Evolutionary conservation across 1,140 invertebrate species (phyloP).

Genomic region (Artemia franciscana): DNA sequence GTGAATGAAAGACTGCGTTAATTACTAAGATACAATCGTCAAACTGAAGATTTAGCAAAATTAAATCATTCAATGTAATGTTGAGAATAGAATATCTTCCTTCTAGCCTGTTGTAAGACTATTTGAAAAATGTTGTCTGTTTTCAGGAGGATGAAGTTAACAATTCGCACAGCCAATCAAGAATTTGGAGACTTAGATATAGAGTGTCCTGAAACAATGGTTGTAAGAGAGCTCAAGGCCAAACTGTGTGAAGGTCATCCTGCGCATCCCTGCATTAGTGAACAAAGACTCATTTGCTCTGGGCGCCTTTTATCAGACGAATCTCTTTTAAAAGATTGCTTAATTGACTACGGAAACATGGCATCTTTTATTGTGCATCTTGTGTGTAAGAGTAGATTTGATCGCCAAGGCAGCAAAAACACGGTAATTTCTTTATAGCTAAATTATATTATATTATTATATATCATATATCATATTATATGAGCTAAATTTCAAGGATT

Average conservation of each 20-base stretch:
- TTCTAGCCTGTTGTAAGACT: too few species aligned
- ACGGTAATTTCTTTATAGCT: too few species aligned
- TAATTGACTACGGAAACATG: neutral
- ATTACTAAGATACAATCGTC: too few species aligned
- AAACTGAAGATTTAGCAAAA: too few species aligned
- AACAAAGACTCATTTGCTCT: neutral
- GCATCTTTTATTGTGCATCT: neutral
- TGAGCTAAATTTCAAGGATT: too few species aligned
- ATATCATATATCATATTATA: too few species aligned
- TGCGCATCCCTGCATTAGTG: neutral
- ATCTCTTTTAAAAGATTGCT: neutral
- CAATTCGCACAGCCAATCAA: neutral
- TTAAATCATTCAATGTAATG: too few species aligned
- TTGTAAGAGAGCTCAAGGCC: neutral
- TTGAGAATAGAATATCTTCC: too few species aligned
- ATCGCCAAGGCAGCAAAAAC: too few species aligned
- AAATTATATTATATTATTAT: too few species aligned
- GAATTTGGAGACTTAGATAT: neutral
- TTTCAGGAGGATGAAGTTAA: neutral
- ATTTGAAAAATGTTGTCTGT: too few species aligned
- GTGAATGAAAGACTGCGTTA: too few species aligned
- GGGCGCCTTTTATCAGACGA: neutral
- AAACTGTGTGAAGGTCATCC: neutral
- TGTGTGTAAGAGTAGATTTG: neutral
- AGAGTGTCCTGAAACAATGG: neutral